Conservation (phyloP, 2,113 vertebrate genomes). For the Delphinus delphis region DNA sequence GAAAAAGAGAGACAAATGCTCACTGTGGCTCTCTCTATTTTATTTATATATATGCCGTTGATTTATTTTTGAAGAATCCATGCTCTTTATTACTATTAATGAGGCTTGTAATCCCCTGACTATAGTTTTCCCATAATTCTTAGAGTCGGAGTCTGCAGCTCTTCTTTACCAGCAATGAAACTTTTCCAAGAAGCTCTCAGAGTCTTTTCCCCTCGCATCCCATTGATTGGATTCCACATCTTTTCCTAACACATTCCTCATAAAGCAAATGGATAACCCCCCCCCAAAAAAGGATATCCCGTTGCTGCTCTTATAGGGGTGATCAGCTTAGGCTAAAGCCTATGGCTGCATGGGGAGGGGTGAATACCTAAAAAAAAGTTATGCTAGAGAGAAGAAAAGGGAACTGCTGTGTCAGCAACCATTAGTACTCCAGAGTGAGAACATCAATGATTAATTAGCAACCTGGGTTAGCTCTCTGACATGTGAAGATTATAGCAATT, state of each 20-base stretch:
- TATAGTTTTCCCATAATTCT: slow-evolving; percentile 62
- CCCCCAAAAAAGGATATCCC: accelerated
- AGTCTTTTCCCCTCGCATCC: background rate
- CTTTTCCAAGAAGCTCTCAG: slow-evolving; percentile 4
- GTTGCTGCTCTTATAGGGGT: background rate
- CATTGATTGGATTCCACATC: background rate
- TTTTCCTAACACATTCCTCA: background rate
- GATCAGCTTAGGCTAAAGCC: background rate
- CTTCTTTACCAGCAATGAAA: background rate
- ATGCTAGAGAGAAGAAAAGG: background rate
- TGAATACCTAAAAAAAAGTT: background rate
- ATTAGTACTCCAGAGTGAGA: background rate
- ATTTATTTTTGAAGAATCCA: slow-evolving; percentile 61
- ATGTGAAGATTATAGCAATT: background rate
- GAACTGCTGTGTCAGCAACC: background rate
- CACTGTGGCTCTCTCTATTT: background rate
- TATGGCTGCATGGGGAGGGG: background rate
- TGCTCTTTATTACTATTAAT: slow-evolving; percentile 72
- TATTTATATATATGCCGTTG: slow-evolving; percentile 45
- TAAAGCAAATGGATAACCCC: background rate
- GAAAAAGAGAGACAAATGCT: background rate
- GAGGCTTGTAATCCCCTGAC: slow-evolving; percentile 64
- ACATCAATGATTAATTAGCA: background rate
- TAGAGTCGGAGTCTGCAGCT: slow-evolving; percentile 20
- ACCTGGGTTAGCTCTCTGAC: background rate